phyloP scores from a whole-genome alignment of 2,797 vertebrate genomes.

The Amphiprion clarkii region DNA sequence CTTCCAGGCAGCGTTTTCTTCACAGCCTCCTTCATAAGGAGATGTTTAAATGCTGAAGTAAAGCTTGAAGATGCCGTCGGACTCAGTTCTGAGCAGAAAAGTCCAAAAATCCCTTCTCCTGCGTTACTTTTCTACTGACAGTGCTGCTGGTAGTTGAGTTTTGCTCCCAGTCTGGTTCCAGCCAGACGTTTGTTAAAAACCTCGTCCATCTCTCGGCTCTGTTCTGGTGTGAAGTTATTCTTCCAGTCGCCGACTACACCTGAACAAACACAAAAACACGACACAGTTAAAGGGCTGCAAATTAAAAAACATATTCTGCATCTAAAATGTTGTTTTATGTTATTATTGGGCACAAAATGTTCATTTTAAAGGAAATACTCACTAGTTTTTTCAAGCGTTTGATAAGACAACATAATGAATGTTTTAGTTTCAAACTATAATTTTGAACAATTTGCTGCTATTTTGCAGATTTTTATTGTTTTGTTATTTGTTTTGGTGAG shows the following conservation, averaged over 20 bases:
- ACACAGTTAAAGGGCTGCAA: neutral
- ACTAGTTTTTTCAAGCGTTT: too few relatives aligned
- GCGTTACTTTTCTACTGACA: constrained; percentile 56
- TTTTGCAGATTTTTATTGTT: too few relatives aligned
- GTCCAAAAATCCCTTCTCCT: neutral
- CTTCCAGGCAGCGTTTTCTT: neutral
- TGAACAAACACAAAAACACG: constrained; percentile 26
- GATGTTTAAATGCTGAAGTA: neutral
- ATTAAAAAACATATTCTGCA: too few relatives aligned
- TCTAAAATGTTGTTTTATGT: too few relatives aligned
- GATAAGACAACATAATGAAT: too few relatives aligned
- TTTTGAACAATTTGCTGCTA: too few relatives aligned
- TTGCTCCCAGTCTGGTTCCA: constrained; percentile 75
- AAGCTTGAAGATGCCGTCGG: neutral
- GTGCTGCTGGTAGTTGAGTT: constrained; percentile 76
- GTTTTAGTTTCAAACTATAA: too few relatives aligned
- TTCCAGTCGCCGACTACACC: constrained; percentile 83
- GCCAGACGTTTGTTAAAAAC: constrained; percentile 77
- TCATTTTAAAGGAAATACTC: too few relatives aligned
- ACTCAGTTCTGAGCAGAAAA: constrained; percentile 7
- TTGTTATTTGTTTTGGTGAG: too few relatives aligned
- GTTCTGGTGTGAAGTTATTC: constrained; percentile 78
- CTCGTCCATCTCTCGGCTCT: constrained; percentile 85
- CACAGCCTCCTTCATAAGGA: neutral
- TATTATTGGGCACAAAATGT: too few relatives aligned